Evolutionary conservation across 2,113 vertebrate genomes (phyloP), one percentile per base, ranked within the genome.

Genomic region (Pachyramphus minor): DNA sequence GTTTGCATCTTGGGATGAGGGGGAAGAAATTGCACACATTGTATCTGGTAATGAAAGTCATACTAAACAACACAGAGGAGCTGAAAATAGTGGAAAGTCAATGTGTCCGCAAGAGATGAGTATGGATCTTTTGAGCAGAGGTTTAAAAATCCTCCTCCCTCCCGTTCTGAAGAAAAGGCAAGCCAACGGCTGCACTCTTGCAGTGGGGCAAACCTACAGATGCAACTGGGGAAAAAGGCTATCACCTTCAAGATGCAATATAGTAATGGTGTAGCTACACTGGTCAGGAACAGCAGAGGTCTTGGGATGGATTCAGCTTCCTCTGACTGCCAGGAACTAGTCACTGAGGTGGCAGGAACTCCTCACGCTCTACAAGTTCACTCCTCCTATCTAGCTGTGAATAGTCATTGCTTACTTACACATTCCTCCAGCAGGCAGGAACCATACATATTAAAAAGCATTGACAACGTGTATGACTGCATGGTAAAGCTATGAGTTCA

Each of bases 71-170:
- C 13, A 42, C 1, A 5, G 20, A 30, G 9, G 24, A 66, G 14
- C 1, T 47, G 20, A 55, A 69, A 68, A 45, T 4, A 52, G 9
- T 31, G 30, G 20, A 49, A 74, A 84, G 15, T 16, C 30, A 72
- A 45, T 17, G 1, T 17, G 8, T 49, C 5, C 6, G 0, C 55
- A 50, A 21, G 6, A 35, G 8, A 30, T 0, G 1, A 2, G 6
- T 59, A 49, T 16, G 25, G 23, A 52, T 39, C 5, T 24, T 55
- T 27, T 27, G 39, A 47, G 25, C 0, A 7, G 23, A 76, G 5
- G 7, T 74, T 76, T 35, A 25, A 81, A 77, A 64, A 27, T n/a
- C 4, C 5, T 8, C 5, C 24, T 19, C 8, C 25, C 18, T 33
- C 28, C 37, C 33, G 3, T 55, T 39, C 12, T 74, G 37, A 58